phyloP scores from a whole-genome alignment of 2,113 vertebrate genomes.

The Trogon melanurus region DNA sequence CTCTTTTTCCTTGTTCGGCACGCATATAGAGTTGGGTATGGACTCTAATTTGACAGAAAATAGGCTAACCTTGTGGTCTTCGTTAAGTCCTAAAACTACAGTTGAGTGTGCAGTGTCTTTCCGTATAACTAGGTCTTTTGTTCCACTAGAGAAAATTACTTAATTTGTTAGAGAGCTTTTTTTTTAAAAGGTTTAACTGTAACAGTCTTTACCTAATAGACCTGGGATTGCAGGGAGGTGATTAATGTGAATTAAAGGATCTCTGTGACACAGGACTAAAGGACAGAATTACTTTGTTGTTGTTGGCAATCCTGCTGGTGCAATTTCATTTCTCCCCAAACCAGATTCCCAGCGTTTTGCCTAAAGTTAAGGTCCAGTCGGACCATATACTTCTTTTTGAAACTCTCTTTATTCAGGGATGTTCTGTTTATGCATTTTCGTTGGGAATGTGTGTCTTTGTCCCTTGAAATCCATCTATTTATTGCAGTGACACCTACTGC shows the following conservation, averaged over 20 bases:
- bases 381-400: neutral
- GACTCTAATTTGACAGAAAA: conserved; percentile 7
- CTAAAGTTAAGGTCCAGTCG: neutral
- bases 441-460: conserved; percentile 42
- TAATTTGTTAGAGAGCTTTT: conserved; percentile 30
- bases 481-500: conserved; percentile 68
- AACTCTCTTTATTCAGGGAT: neutral
- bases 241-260: conserved; percentile 57
- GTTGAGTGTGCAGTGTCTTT: neutral
- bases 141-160: conserved; percentile 49
- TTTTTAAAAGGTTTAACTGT: conserved; percentile 25
- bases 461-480: conserved; percentile 69
- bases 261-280: conserved; percentile 27
- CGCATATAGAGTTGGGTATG: neutral
- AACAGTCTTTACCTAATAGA: conserved; percentile 47
- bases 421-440: conserved; percentile 43
- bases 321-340: neutral
- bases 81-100: conserved; percentile 6
- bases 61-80: conserved; percentile 32
- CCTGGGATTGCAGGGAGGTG: conserved; percentile 26
- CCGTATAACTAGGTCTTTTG: conserved; percentile 20
- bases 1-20: neutral
- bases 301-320: neutral
- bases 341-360: neutral
- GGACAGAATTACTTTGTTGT: neutral